Percentiles rank a stretch among this genome's conserved stretches.
phyloP scores from a whole-genome alignment of 2,113 vertebrate species.

The Cricetomys ansorgei region DNA sequence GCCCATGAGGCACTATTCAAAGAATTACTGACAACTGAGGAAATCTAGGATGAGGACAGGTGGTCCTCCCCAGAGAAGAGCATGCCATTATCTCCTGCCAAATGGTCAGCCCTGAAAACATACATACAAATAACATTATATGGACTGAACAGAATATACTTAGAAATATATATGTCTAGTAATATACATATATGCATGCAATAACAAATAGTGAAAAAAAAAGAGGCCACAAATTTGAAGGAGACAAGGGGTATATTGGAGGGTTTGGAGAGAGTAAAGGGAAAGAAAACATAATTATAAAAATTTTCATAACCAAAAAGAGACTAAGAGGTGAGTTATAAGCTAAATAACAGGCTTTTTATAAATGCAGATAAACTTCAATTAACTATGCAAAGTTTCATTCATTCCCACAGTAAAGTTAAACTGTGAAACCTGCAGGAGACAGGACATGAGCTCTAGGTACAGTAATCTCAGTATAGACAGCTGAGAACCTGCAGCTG shows the following conservation, averaged over 20 bases:
- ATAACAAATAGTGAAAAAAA: too few species aligned
- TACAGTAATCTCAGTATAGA: background rate
- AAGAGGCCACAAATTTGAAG: too few species aligned
- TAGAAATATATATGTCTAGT: too few species aligned
- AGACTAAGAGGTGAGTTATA: conserved; percentile 13
- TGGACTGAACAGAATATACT: background rate
- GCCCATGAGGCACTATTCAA: background rate
- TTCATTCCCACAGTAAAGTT: background rate
- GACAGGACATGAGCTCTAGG: background rate
- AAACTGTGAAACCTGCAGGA: background rate
- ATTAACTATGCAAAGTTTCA: background rate
- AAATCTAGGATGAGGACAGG: background rate
- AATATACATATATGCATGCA: too few species aligned
- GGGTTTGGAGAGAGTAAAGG: too few species aligned
- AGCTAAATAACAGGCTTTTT: background rate
- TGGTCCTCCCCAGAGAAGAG: background rate
- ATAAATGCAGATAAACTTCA: background rate
- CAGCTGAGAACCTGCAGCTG: background rate
- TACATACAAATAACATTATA: background rate
- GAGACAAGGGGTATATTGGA: too few species aligned
- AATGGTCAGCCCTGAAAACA: background rate
- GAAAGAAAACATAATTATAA: too few species aligned
- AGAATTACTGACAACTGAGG: background rate
- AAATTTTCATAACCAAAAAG: too few species aligned
- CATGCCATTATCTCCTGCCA: background rate